phyloP scores from a whole-genome alignment of 2,888 invertebrate species.

The Drosophila anomalipes region DNA sequence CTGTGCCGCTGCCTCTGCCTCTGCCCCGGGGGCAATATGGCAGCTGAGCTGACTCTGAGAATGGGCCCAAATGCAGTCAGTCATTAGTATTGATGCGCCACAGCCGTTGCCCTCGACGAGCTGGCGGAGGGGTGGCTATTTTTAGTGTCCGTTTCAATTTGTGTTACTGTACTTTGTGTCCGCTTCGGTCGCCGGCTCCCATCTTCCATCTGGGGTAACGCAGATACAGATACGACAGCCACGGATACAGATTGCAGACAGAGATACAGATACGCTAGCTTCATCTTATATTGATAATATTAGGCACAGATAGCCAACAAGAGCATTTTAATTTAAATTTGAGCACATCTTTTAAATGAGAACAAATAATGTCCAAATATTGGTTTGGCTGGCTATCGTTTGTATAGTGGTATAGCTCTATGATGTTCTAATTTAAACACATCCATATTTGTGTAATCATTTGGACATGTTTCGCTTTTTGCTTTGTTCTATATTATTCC shows the following conservation, averaged over 20 bases:
- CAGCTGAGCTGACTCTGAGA: conserved; percentile 11
- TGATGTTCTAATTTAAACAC: not conserved
- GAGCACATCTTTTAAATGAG: not conserved
- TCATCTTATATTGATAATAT: not conserved
- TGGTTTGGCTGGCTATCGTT: too few species aligned
- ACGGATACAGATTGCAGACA: conserved; percentile 1
- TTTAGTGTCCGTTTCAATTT: conserved; percentile 82
- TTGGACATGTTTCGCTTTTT: not conserved
- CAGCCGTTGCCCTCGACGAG: conserved; percentile 58
- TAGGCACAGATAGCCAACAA: not conserved
- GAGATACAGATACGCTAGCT: not conserved
- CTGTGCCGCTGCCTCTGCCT: not conserved
- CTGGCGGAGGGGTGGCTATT: conserved; percentile 80
- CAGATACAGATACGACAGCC: conserved; percentile 3
- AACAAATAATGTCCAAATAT: not conserved
- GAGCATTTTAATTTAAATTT: not conserved
- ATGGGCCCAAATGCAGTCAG: conserved; percentile 22
- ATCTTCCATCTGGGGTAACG: conserved; percentile 3
- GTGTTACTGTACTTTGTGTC: conserved; percentile 73
- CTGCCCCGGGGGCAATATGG: conserved; percentile 6
- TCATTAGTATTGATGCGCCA: conserved; percentile 68
- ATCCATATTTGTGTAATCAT: not conserved
- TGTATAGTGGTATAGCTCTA: not conserved
- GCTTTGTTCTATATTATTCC: not conserved
- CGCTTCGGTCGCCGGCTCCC: conserved; percentile 34